Base-by-base conservation (phyloP, 2,888 invertebrate genomes). In the Leptopilina syphax region DNA sequence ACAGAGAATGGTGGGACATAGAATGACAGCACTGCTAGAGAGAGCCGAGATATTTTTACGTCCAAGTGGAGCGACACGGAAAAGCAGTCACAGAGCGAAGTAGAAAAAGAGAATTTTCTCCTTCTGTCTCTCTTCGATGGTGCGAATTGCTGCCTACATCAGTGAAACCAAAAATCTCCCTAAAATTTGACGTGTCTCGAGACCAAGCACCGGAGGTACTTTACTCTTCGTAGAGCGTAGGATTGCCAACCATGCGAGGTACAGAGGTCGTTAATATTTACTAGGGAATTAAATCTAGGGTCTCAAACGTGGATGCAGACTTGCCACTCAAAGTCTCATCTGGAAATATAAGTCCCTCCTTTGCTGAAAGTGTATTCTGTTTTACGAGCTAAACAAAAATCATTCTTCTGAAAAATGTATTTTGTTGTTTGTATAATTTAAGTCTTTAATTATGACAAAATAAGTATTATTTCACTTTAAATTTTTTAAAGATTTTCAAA, bases 1-100 rank as follows among this genome's bases (percentile, higher is more conserved):
- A 73, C 73, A 73, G 84, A 80, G 81, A 85, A 77, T 78, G 63
- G 81, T 79, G 70, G 81, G 80, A 81, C 77, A 81, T 83, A 86
- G 84, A 83, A 87, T 85, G 87, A 87, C 87, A 87, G 85, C 87
- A 87, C 87, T 86, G 50, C 57, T 54, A 78, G 80, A 80, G 80
- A 80, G 79, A 77, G 77, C 79, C 80, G 85, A 85, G 89, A 87
- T 89, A 89, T 89, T 89, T 89, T 89, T 89, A 88, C 88, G 88
- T 88, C 87, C 80, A 89, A 87, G 88, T 86, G 86, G 88, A 88
- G 86, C 88, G 87, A 85, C 85, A 80, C 84, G 83, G 81, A 79
- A 81, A 76, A 76, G 77, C 79, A 80, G 78, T n/a, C 60, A 78
- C 60, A 79, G 77, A 77, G 70, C 54, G 54, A 73, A 34, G 70